Base-by-base conservation (phyloP, 2,113 vertebrate genomes). In the Physeter macrocephalus region DNA sequence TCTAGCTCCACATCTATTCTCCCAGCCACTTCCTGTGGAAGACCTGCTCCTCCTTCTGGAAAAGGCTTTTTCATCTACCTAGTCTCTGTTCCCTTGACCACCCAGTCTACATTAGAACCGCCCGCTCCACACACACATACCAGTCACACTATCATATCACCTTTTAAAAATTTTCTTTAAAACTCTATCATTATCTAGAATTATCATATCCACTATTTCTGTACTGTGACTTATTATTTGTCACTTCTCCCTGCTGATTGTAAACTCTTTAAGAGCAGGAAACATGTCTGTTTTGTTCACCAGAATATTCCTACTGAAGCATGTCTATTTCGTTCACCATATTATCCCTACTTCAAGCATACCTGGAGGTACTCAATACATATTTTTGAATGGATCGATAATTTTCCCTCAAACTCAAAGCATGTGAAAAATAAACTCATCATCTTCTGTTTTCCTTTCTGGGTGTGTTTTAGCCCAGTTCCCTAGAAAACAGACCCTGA, bases 351-450 rank as follows among this genome's bases (percentile, higher is more conserved):
- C 83, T 54, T 46, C 21, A 61, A n/a, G 14, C 46, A 46, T 67
- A 67, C 39, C 34, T 46, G 46, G 78, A 94, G 46, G 23, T 20
- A 52, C 61, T 87, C 80, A 90, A 36, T 72, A 80, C 61, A 49
- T 86, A 41, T 74, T 93, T 97, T 96, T 74, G 34, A 96, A 87
- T 80, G 11, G 21, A 61, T 94, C 49, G 31, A 36, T 83, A 83
- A 74, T 94, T 92, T 80, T 89, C 83, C 80, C 57, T 89, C 39
- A 95, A 69, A 78, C 41, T 93, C 31, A 80, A 57, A 85, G 46
- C 61, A 54, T 36, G 39, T 74, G 29, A 85, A 81, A 85, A 81
- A 5, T 49, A 41, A 93, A 75, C 17, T 86, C n/a, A 49, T 72
- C 12, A 64, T 62, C 59, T 92, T 54, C 31, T 88, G 9, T 75